These are phyloP conservation scores for Andrena dorsata DNA, from an alignment of 2,888 invertebrate species.

Conservation along the genomic window DNA sequence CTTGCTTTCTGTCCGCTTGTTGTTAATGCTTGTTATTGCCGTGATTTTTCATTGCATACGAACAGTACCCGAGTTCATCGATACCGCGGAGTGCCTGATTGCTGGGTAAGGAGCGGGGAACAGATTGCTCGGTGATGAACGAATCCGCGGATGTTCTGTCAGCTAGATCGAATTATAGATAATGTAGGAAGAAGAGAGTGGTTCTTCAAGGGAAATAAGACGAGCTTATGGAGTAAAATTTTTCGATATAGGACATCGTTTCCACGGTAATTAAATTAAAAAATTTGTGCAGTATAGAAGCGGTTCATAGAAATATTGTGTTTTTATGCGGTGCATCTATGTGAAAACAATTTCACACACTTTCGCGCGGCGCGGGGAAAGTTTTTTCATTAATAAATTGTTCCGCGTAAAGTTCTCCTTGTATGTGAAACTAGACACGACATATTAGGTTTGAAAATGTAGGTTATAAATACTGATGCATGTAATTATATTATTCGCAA, in stretches of 20 bases:
- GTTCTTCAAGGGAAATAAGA: not conserved
- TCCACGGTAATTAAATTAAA: not conserved
- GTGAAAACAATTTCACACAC: not conserved
- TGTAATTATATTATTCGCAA: too few species aligned
- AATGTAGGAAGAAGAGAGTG: not conserved
- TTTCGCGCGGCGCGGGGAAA: not conserved
- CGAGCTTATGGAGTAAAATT: too few species aligned
- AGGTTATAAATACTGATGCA: too few species aligned
- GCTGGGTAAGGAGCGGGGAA: not conserved
- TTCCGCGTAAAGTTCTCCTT: not conserved
- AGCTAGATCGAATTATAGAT: too few species aligned
- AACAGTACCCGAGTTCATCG: constrained; percentile 1
- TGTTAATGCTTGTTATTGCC: constrained; percentile 58
- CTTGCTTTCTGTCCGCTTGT: constrained; percentile 44
- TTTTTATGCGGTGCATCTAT: not conserved
- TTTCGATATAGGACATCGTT: not conserved
- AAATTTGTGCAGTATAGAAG: not conserved
- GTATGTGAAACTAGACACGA: too few species aligned
- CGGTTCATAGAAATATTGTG: too few species aligned
- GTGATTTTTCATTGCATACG: constrained; percentile 40
- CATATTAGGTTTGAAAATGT: too few species aligned
- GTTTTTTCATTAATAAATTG: not conserved
- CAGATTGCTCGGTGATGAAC: not conserved
- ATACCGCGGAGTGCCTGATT: constrained; percentile 11
- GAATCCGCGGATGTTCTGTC: not conserved